Conservation (phyloP, 2,797 vertebrate species). For the Hipposideros larvatus region DNA sequence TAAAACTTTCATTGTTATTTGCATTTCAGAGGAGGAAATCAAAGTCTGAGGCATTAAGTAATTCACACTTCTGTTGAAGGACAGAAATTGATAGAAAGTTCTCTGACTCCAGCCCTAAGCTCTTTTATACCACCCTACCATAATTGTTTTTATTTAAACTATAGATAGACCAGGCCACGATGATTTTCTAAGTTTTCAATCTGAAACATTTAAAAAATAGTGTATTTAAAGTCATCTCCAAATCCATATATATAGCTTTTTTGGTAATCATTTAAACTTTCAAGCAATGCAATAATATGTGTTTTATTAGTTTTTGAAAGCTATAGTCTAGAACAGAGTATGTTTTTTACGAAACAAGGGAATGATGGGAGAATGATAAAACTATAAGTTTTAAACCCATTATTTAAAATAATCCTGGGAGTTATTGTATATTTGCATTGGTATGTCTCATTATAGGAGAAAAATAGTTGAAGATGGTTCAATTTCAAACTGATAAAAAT, state of each 20-base stretch:
- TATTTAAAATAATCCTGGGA: conserved; percentile 1
- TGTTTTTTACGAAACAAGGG: background rate
- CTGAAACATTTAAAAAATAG: background rate
- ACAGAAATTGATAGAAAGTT: background rate
- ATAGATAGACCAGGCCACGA: background rate
- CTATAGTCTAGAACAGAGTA: background rate
- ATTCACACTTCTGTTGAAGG: background rate
- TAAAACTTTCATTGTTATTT: background rate
- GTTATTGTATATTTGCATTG: background rate
- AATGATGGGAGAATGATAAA: background rate
- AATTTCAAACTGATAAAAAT: background rate
- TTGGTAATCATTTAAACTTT: background rate
- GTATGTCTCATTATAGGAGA: background rate
- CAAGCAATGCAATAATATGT: background rate
- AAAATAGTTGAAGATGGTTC: background rate
- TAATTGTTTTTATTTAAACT: background rate
- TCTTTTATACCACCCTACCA: background rate
- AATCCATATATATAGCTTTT: background rate
- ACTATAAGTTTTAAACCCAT: background rate
- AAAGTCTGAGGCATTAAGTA: background rate
- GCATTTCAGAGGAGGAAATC: background rate
- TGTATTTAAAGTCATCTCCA: background rate
- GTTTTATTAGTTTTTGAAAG: background rate
- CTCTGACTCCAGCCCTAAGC: background rate
- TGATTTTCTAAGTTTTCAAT: background rate